Base-by-base conservation (phyloP, 2,888 invertebrate species). In the Lasioglossum zephyrum region DNA sequence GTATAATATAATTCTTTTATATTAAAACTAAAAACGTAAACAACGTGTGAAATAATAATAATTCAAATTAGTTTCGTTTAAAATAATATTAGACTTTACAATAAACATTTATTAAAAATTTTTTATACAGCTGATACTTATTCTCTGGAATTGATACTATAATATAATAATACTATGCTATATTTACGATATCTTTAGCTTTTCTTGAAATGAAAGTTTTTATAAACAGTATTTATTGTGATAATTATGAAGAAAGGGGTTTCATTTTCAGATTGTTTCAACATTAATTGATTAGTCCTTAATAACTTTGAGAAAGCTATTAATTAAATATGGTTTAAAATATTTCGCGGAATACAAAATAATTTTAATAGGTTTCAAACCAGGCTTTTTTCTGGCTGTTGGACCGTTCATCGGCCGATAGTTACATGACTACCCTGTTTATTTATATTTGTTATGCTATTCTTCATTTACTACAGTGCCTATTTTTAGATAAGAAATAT, bases 361-460 rank as follows among this genome's bases (percentile, higher is more conserved):
- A 41, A n/a, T n/a, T 41, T 2, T 13, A 41, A n/a, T 41, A 41
- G 22, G 2, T 70, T 41, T n/a, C 41, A 6, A 41, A 70, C n/a
- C n/a, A 70, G 41, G n/a, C 13, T 41, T 41, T 41, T 39, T 13
- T 39, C 39, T 41, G 41, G n/a, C 11, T 69, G 69, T 69, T n/a
- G 39, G 69, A 69, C 39, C 22, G 1, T 69, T 22, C 22, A 69
- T 39, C 2, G 1, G 8, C 9, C 4, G 22, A 69, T 69, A 53
- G 36, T 66, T 63, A 66, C 8, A 22, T 66, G 31, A 47, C 76
- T 66, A 53, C 44, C 18, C 66, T 77, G 66, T 57, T 47, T 63
- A 77, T 44, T 41, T 69, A 66, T 13, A 49, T 70, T 26, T 57
- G 53, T 22, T 72, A 66, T 73, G 41, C 44, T 9, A 36, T 80